Evolutionary conservation across 2,113 vertebrate genomes (phyloP).

Genomic region (Platichthys flesus): DNA sequence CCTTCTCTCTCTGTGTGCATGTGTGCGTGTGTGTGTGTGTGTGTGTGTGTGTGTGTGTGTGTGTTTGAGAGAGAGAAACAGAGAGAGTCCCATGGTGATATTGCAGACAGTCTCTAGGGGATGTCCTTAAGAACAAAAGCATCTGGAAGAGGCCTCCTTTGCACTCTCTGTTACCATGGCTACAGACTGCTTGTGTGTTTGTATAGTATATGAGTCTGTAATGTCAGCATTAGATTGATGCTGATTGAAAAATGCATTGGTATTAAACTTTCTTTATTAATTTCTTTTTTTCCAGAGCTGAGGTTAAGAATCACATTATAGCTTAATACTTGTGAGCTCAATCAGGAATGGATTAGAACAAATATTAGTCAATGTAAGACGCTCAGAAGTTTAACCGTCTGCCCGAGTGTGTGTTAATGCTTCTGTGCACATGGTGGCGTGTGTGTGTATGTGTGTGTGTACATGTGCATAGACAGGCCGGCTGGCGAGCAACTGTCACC

Average conservation of each 20-base stretch:
- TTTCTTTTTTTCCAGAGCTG: conserved; percentile 1
- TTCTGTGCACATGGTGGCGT: conserved; percentile 14
- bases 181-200: conserved; percentile 66
- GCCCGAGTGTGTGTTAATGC: conserved; percentile 12
- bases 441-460: conserved; percentile 25
- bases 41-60: conserved; percentile 11
- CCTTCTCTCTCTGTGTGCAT: not conserved
- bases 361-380: conserved; percentile 25
- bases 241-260: not conserved
- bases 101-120: conserved; percentile 67
- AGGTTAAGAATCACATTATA: conserved; percentile 15
- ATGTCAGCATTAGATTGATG: conserved; percentile 16
- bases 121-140: conserved; percentile 80
- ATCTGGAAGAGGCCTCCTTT: conserved; percentile 67
- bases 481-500: conserved; percentile 71
- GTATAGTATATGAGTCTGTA: conserved; percentile 36
- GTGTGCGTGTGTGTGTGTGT: conserved; percentile 7
- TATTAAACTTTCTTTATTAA: not conserved
- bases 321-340: not conserved
- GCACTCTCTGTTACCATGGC: conserved; percentile 75
- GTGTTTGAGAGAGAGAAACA: conserved; percentile 1
- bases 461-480: conserved; percentile 47
- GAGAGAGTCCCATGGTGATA: conserved; percentile 60
- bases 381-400: conserved; percentile 42
- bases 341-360: conserved; percentile 18